Evolutionary conservation across 2,113 vertebrate species (phyloP).

Genomic region (Paedocypris sp.): DNA sequence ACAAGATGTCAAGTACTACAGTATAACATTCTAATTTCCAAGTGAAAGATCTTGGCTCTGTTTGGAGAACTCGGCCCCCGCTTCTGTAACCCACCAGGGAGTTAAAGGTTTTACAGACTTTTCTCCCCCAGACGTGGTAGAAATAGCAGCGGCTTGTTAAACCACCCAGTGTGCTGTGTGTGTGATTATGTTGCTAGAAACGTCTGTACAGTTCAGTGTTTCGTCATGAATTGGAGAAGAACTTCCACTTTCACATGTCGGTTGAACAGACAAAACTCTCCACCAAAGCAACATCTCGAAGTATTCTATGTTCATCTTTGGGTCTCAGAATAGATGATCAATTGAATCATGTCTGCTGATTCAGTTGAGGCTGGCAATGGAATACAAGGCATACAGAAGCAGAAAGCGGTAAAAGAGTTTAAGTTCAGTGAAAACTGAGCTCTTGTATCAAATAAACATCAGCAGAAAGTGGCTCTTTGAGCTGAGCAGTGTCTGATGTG

Average conservation of each 20-base stretch:
- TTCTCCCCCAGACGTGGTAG: constrained; percentile 13
- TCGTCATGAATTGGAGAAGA: too few relatives aligned
- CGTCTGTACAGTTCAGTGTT: not conserved
- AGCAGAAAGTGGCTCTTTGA: not conserved
- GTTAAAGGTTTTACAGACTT: not conserved
- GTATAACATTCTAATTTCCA: too few relatives aligned
- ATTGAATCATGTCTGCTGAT: not conserved
- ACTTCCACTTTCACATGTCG: too few relatives aligned
- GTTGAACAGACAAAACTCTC: too few relatives aligned
- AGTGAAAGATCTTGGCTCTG: not conserved
- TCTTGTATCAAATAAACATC: not conserved
- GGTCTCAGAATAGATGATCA: not conserved
- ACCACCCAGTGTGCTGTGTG: constrained; percentile 4
- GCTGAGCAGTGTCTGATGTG: not conserved
- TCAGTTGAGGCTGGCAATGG: not conserved
- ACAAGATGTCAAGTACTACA: too few relatives aligned
- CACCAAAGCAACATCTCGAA: constrained; percentile 8
- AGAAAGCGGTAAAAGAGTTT: not conserved
- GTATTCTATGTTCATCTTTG: constrained; percentile 34
- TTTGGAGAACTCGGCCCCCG: constrained; percentile 4
- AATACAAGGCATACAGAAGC: not conserved
- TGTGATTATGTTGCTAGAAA: not conserved
- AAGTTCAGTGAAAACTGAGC: not conserved
- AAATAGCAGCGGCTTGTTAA: constrained; percentile 27
- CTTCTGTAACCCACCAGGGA: not conserved